Conservation (phyloP, 2,113 vertebrate species). For the Scortum barcoo region DNA sequence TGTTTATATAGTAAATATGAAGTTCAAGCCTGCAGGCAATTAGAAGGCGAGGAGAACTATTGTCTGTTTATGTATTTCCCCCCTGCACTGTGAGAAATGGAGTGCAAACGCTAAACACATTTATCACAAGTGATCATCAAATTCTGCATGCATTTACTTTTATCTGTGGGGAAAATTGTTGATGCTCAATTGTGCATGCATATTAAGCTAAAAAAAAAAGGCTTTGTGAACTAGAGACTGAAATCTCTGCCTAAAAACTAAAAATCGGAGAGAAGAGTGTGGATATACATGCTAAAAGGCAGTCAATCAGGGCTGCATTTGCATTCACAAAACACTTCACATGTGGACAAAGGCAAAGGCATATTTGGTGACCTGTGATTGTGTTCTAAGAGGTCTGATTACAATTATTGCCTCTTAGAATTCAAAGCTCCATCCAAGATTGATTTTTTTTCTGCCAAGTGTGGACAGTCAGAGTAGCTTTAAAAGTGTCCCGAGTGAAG, state of each 20-base stretch:
- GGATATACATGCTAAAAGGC: background rate
- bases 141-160: too few relatives aligned
- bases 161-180: too few relatives aligned
- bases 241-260: background rate
- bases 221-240: background rate
- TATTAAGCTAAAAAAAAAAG: background rate
- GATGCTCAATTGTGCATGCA: too few relatives aligned
- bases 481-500: background rate
- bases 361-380: background rate
- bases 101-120: background rate
- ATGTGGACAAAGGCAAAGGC: background rate
- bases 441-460: background rate
- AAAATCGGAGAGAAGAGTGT: background rate
- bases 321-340: background rate
- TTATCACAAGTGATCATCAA: too few relatives aligned
- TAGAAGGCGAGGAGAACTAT: background rate
- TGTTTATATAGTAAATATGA: background rate
- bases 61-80: too few relatives aligned
- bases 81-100: background rate
- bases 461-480: background rate
- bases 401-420: background rate
- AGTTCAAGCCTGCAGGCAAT: background rate
- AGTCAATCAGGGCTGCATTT: background rate
- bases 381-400: background rate
- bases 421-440: slow-evolving; percentile 3